Evolutionary conservation across 2,797 vertebrate genomes (phyloP).

Genomic region (Crenuchus spilurus): DNA sequence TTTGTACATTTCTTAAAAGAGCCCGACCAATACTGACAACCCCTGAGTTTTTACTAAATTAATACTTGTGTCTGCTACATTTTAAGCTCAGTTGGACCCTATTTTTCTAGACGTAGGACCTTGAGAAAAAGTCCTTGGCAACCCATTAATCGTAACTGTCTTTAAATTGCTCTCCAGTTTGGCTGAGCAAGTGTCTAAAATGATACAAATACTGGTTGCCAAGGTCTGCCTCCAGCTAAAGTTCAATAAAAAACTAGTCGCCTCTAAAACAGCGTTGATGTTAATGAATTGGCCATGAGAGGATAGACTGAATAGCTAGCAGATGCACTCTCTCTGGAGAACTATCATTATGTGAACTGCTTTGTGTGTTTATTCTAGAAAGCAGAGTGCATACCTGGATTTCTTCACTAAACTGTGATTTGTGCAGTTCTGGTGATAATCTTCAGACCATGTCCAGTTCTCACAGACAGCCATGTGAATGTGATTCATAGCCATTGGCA

Average conservation of each 20-base stretch:
- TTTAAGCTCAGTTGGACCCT: no score
- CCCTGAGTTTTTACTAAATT: no score
- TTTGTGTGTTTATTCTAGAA: slow-evolving; percentile 19
- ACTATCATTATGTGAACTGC: not conserved
- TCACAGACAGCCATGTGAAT: slow-evolving; percentile 3
- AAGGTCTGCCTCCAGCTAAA: not conserved
- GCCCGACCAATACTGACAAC: no score
- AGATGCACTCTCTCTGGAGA: slow-evolving; percentile 16
- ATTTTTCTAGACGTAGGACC: not conserved
- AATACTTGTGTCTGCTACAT: no score
- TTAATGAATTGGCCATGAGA: slow-evolving; percentile 26
- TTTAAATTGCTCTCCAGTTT: not conserved
- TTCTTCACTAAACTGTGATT: slow-evolving; percentile 18
- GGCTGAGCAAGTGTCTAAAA: not conserved
- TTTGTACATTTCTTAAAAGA: no score
- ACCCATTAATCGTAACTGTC: not conserved
- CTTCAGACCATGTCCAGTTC: not conserved
- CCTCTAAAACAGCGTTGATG: not conserved
- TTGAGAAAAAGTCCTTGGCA: not conserved
- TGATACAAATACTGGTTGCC: not conserved
- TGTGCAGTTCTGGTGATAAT: slow-evolving; percentile 14
- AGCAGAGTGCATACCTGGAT: not conserved
- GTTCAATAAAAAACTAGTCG: not conserved
- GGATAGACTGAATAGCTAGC: slow-evolving; percentile 1
- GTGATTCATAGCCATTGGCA: slow-evolving; percentile 29